Evolutionary conservation across 2,888 invertebrate species (phyloP).

Genomic region (Nowickia ferox): DNA sequence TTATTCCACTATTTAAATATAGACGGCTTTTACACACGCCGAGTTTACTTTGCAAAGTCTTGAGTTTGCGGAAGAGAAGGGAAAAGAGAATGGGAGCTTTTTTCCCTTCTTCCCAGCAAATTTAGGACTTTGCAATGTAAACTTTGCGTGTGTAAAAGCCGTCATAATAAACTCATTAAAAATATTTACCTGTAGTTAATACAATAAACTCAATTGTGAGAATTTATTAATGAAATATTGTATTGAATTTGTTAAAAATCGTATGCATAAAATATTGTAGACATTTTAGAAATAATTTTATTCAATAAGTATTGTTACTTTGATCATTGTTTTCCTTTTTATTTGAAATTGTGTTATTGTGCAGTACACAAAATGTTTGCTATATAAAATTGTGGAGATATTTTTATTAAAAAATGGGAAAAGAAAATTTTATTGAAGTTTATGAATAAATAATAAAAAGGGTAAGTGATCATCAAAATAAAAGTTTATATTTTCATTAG

Average conservation of each 20-base stretch:
- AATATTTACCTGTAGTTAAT: too few species aligned
- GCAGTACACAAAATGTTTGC: conserved; percentile 53
- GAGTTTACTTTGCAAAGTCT: too few species aligned
- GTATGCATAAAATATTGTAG: not conserved
- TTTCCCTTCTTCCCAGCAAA: too few species aligned
- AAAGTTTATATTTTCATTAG: too few species aligned
- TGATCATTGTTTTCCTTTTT: conserved; percentile 14
- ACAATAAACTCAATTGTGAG: not conserved
- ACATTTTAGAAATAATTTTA: conserved; percentile 6
- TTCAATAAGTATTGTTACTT: conserved; percentile 34
- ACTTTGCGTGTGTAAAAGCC: too few species aligned
- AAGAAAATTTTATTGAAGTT: conserved; percentile 5
- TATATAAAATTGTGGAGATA: conserved; percentile 70
- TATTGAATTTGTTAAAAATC: not conserved
- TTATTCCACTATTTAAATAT: too few species aligned
- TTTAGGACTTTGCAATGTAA: too few species aligned
- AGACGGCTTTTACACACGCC: too few species aligned
- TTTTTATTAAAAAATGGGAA: conserved; percentile 61
- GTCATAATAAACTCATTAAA: too few species aligned
- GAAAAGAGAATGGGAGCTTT: too few species aligned
- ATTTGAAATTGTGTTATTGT: conserved; percentile 12
- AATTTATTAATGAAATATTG: conserved; percentile 8
- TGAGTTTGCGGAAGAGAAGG: too few species aligned
- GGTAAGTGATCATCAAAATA: not conserved
- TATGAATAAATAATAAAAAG: not conserved